Conservation (phyloP, 2,113 vertebrate species). For the Microtus pennsylvanicus region DNA sequence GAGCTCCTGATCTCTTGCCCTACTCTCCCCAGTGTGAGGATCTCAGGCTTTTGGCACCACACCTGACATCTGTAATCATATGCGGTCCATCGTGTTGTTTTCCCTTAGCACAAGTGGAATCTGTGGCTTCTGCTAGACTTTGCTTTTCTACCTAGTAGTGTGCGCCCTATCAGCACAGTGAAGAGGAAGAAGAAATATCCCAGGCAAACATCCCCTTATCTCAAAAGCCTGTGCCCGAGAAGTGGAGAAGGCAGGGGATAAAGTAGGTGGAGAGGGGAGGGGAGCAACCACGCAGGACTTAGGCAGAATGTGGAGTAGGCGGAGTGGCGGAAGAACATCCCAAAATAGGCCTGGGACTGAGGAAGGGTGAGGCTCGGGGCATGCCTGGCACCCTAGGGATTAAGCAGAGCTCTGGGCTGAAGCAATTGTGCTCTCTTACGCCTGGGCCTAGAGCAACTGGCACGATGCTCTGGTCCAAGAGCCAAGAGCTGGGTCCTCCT, state of each 20-base stretch:
- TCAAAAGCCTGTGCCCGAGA: background rate
- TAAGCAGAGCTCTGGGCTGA: background rate
- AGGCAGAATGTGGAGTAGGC: background rate
- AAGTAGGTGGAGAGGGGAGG: background rate
- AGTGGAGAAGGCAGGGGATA: background rate
- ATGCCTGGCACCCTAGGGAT: background rate
- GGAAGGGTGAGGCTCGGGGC: background rate
- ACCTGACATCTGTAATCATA: background rate
- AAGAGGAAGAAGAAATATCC: background rate
- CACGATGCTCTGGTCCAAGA: too few species aligned
- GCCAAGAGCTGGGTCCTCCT: background rate
- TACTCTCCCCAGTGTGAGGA: background rate
- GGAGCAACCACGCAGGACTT: background rate
- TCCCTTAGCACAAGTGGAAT: background rate
- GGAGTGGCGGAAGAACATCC: background rate
- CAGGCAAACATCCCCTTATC: too few species aligned
- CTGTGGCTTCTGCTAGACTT: accelerated
- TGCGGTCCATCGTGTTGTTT: background rate
- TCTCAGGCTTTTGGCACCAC: background rate
- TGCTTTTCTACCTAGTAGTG: background rate
- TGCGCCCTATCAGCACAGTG: accelerated
- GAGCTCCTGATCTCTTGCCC: background rate
- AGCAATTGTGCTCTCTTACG: background rate
- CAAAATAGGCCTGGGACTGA: background rate
- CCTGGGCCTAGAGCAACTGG: background rate